A percentile compares a stretch with the other conserved stretches of the same genome.
phyloP scores from a whole-genome alignment of 2,113 vertebrate genomes.

The Pygoscelis adeliae region DNA sequence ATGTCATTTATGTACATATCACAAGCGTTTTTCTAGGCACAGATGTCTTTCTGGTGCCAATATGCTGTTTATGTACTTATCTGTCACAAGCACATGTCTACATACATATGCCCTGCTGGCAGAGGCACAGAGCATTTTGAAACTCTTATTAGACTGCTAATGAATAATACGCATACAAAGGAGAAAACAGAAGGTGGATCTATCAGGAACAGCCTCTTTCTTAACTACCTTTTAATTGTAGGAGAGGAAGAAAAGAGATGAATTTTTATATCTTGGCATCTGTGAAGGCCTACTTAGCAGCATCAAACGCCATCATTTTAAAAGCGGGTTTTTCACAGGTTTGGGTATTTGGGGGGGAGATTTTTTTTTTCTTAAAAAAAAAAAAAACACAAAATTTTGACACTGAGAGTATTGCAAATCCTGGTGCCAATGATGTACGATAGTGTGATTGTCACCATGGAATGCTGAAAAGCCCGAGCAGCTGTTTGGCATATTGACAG shows the following conservation, averaged over 20 bases:
- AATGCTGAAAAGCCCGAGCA: slow-evolving; percentile 80
- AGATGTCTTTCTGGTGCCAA: slow-evolving; percentile 76
- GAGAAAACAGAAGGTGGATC: slow-evolving; percentile 74
- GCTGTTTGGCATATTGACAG: slow-evolving; percentile 80
- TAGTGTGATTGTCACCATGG: slow-evolving; percentile 80
- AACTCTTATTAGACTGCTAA: slow-evolving; percentile 71
- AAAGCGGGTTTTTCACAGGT: slow-evolving; percentile 74
- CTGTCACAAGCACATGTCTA: slow-evolving; percentile 78
- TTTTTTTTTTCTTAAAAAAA: slow-evolving; percentile 31
- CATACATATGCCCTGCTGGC: slow-evolving; percentile 81
- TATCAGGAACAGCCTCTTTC: slow-evolving; percentile 69
- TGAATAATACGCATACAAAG: slow-evolving; percentile 78
- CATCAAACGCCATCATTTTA: slow-evolving; percentile 60
- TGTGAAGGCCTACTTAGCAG: slow-evolving; percentile 65
- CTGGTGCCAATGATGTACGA: slow-evolving; percentile 76
- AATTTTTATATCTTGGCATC: slow-evolving; percentile 71
- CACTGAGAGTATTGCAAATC: slow-evolving; percentile 79
- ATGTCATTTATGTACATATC: slow-evolving; percentile 76
- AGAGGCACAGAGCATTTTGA: slow-evolving; percentile 68
- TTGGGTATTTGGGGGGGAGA: slow-evolving; percentile 41
- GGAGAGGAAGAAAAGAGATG: slow-evolving; percentile 73
- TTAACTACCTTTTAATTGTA: slow-evolving; percentile 76
- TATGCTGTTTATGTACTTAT: slow-evolving; percentile 79
- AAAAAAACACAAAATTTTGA: slow-evolving; percentile 53
- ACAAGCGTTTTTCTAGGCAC: slow-evolving; percentile 72